Evolutionary conservation across 2,113 vertebrate species (phyloP).

Genomic region (Turnix velox): DNA sequence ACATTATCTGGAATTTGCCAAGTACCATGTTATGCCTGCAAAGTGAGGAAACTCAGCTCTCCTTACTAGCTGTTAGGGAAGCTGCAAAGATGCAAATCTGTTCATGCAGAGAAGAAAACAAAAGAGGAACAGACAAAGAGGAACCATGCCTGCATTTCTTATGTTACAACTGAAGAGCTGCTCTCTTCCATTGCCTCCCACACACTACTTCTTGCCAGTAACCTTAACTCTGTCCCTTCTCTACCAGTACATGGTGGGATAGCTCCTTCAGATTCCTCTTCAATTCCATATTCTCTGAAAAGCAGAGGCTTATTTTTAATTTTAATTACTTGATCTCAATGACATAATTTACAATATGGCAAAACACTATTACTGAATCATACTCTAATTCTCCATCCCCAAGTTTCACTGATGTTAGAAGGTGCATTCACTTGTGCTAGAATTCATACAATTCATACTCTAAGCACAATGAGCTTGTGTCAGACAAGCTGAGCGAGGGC

Average conservation of each 20-base stretch:
- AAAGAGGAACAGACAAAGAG: constrained; percentile 19
- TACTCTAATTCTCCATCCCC: accelerated
- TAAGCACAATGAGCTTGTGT: neutral
- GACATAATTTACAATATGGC: neutral
- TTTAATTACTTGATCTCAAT: neutral
- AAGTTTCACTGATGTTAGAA: neutral
- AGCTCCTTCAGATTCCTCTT: neutral
- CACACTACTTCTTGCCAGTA: neutral
- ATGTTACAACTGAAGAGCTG: neutral
- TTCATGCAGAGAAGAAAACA: neutral
- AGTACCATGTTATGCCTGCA: neutral
- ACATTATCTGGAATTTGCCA: neutral
- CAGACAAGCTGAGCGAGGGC: neutral
- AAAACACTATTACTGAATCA: neutral
- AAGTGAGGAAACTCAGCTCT: neutral
- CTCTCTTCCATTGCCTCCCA: neutral
- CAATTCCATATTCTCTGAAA: neutral
- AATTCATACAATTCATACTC: neutral
- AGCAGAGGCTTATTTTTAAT: neutral
- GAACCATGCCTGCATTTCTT: neutral
- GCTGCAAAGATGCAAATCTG: neutral
- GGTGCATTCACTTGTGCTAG: neutral
- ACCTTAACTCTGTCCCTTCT: neutral
- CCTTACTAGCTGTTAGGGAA: neutral
- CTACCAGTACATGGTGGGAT: neutral